Conservation (phyloP, 2,113 vertebrate genomes). For the Cryptotis parvus region DNA sequence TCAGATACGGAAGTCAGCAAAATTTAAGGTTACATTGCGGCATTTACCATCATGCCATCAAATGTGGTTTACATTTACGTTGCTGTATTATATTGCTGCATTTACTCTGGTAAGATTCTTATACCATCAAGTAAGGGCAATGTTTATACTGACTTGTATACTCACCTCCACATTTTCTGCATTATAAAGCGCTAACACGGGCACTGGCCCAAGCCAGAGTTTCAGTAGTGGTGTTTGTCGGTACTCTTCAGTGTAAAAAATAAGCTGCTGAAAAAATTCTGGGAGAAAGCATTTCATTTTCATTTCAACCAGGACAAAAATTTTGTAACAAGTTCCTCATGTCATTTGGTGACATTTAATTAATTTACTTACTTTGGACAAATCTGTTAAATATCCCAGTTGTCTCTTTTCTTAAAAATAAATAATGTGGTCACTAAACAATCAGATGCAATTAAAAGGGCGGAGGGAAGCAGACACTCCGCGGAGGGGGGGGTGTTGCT, state of each 20-base stretch:
- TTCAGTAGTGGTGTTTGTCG: constrained; percentile 87
- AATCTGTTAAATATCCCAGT: background rate
- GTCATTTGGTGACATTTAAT: background rate
- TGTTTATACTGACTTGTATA: background rate
- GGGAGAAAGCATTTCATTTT: background rate
- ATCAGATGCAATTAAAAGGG: background rate
- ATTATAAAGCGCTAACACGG: constrained; percentile 89
- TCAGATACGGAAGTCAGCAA: background rate
- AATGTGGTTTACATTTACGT: background rate
- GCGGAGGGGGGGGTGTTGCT: too few species aligned
- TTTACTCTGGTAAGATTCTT: background rate
- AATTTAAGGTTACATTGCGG: background rate
- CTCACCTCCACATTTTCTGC: constrained; percentile 94
- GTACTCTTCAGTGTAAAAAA: constrained; percentile 66
- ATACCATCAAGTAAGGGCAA: background rate
- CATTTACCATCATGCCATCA: background rate
- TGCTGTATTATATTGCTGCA: background rate
- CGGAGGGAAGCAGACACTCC: too few species aligned
- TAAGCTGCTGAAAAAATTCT: constrained; percentile 94
- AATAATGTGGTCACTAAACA: background rate
- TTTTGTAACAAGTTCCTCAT: background rate
- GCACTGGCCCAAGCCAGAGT: constrained; percentile 93
- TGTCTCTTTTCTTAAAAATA: background rate
- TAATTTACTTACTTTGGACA: background rate
- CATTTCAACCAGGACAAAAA: background rate